Base-by-base conservation (phyloP, 2,797 vertebrate genomes). In the Artibeus lituratus region DNA sequence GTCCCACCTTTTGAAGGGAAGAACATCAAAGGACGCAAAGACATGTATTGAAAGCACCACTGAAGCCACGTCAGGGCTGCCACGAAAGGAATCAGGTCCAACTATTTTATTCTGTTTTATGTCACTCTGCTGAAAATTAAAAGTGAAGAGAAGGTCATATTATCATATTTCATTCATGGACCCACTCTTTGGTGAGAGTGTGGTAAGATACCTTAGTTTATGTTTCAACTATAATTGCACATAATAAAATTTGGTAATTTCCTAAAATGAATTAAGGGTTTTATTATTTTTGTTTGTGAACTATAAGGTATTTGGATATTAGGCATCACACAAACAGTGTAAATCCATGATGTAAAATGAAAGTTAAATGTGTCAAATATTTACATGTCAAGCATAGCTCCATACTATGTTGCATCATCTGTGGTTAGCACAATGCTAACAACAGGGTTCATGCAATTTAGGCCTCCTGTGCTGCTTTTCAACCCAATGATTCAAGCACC, bases 211-310 rank as follows among this genome's bases (percentile, higher is more conserved):
- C 26, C 10, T n/a, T 74, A 24, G 24, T 18, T 82, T 84, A 24
- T 7, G 82, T 82, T 88, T 91, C 82, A 37, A 37, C 15, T 86
- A 69, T 95, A 84, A 74, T 11, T 65, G 2, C 5, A 87, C 7
- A 18, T 83, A 57, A 76, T 15, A 15, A 21, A 94, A 88, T 89
- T 44, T 24, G 18, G 74, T 57, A 44, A 62, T 53, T 72, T 85
- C 24, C 51, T 85, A 73, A 85, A 76, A 77, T 10, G 19, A 92
- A 55, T 18, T 19, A 47, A 84, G 7, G 7, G 2, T 42, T 44
- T 90, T 39, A 93, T 91, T 83, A 83, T 82, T 93, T 94, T 80
- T 37, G 67, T n/a, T 72, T 90, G n/a, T 80, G n/a, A 42, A 88
- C 88, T 53, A 49, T 1, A 5, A 88, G 37, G 47, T 8, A 24